phyloP scores from a whole-genome alignment of 2,797 vertebrate species.

The Gallirallus australis region DNA sequence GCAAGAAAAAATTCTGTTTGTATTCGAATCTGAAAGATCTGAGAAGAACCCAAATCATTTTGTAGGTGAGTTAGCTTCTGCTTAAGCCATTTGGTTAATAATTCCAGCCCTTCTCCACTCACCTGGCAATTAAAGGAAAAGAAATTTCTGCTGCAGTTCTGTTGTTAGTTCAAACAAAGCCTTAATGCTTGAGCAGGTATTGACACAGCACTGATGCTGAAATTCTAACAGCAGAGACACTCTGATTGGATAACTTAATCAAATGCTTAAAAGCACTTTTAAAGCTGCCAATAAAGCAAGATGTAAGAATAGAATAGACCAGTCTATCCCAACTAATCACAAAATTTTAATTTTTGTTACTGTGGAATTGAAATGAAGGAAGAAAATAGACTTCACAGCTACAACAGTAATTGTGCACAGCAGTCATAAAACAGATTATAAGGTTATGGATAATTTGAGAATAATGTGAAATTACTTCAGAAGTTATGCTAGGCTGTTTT shows the following conservation, averaged over 20 bases:
- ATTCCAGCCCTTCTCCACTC: neutral
- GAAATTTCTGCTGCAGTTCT: neutral
- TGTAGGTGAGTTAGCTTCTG: neutral
- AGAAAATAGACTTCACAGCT: neutral
- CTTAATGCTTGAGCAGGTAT: neutral
- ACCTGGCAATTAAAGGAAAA: neutral
- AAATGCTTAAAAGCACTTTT: neutral
- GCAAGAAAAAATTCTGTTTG: neutral
- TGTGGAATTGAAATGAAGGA: neutral
- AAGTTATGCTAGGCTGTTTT: neutral
- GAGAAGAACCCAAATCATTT: neutral
- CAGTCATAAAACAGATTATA: neutral
- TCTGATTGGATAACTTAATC: neutral
- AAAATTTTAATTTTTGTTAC: neutral
- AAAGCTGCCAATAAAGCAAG: neutral
- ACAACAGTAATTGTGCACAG: neutral
- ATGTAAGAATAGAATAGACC: neutral
- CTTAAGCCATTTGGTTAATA: neutral
- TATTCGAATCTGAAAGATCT: neutral
- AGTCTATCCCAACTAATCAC: neutral
- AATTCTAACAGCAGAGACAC: neutral
- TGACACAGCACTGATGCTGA: neutral
- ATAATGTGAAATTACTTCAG: neutral
- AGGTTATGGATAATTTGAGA: neutral
- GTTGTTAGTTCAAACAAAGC: neutral